phyloP scores from a whole-genome alignment of 2,113 vertebrate genomes.

The Picathartes gymnocephalus region DNA sequence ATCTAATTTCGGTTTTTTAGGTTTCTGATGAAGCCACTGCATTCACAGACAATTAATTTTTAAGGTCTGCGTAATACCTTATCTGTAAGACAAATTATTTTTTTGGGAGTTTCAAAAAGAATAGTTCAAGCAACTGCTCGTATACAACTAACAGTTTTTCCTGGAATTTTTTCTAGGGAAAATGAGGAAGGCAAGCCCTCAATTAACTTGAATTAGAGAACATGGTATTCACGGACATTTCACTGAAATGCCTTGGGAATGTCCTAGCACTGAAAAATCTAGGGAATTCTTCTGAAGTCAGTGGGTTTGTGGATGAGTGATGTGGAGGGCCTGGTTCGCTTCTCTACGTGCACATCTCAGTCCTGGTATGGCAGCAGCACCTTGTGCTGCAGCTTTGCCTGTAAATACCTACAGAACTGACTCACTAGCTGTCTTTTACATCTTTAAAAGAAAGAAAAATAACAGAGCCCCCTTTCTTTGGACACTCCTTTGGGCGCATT shows the following conservation, averaged over 20 bases:
- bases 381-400: neutral
- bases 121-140: neutral
- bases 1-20: neutral
- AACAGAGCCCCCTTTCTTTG: neutral
- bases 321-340: neutral
- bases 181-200: neutral
- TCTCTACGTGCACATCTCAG: neutral
- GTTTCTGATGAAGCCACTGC: neutral
- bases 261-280: neutral
- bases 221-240: neutral
- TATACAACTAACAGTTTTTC: neutral
- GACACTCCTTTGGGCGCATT: neutral
- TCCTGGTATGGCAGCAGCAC: fast-evolving
- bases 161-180: neutral
- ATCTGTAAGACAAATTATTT: neutral
- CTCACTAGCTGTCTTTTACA: neutral
- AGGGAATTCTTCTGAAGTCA: neutral
- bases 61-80: neutral
- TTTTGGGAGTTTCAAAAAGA: neutral
- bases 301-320: neutral
- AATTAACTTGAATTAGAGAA: neutral
- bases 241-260: neutral
- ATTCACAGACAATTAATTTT: neutral
- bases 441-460: neutral
- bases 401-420: neutral